These are phyloP conservation scores for Lycaena phlaeas DNA, from an alignment of 2,888 invertebrate species.

Conservation along the genomic window DNA sequence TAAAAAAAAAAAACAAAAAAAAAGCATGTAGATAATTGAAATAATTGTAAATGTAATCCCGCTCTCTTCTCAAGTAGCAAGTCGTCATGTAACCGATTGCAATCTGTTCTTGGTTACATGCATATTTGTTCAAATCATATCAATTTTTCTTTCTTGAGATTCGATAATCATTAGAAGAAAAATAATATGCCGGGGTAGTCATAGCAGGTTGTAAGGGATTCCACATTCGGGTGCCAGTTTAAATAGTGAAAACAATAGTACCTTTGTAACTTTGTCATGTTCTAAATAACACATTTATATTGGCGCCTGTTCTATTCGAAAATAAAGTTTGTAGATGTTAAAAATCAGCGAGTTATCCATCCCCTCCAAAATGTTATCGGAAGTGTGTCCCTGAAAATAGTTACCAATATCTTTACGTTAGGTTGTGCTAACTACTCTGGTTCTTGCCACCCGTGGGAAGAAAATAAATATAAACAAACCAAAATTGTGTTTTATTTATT, in stretches of 20 bases:
- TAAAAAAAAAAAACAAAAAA: constrained; percentile 20
- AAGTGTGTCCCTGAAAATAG: constrained; percentile 68
- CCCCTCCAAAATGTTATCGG: constrained; percentile 21
- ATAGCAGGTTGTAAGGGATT: constrained; percentile 48
- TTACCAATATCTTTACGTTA: constrained; percentile 67
- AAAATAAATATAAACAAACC: constrained; percentile 62
- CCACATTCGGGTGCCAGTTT: constrained; percentile 35
- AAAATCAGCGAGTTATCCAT: background rate
- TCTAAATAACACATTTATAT: background rate
- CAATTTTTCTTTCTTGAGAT: constrained; percentile 41
- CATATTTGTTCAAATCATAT: constrained; percentile 54
- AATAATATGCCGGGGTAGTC: constrained; percentile 55
- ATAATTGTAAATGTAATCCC: constrained; percentile 27
- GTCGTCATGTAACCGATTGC: constrained; percentile 62
- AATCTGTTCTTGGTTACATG: constrained; percentile 60
- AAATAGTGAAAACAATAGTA: constrained; percentile 15
- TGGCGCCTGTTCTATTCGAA: constrained; percentile 9
- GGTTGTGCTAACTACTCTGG: constrained; percentile 67
- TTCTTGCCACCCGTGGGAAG: constrained; percentile 64
- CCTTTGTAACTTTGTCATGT: background rate
- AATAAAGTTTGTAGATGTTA: constrained; percentile 9
- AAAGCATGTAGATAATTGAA: constrained; percentile 31
- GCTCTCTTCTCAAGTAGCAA: constrained; percentile 51
- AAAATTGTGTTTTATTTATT: constrained; percentile 35
- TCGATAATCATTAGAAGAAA: constrained; percentile 51